Evolutionary conservation across 2,888 invertebrate species (phyloP).

Genomic region (Drosophila setosimentum): DNA sequence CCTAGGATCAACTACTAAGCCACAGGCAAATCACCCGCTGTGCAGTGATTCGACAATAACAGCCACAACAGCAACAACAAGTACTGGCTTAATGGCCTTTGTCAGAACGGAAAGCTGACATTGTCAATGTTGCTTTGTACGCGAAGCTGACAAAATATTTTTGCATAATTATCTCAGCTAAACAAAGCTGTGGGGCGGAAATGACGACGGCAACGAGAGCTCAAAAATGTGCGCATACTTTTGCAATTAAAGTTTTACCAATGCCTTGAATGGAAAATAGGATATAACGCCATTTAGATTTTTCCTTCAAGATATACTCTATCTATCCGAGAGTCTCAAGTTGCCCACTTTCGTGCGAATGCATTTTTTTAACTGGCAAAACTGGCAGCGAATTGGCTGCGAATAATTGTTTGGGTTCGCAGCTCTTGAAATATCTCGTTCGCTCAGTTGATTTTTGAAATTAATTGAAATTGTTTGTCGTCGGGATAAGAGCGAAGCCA

Average conservation of each 20-base stretch:
- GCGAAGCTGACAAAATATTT: constrained; percentile 66
- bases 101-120: constrained; percentile 20
- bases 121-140: constrained; percentile 14
- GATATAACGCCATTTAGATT: constrained; percentile 59
- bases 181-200: constrained; percentile 6
- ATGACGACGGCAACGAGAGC: background rate
- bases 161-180: constrained; percentile 63
- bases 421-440: constrained; percentile 40
- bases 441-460: constrained; percentile 69
- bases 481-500: constrained; percentile 36
- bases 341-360: constrained; percentile 32
- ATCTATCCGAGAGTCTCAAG: constrained; percentile 37
- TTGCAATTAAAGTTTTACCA: constrained; percentile 70
- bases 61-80: constrained; percentile 6
- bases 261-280: constrained; percentile 36
- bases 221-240: constrained; percentile 30
- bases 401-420: constrained; percentile 38
- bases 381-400: constrained; percentile 28
- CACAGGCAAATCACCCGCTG: constrained; percentile 37
- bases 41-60: constrained; percentile 38
- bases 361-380: constrained; percentile 47
- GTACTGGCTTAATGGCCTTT: constrained; percentile 37
- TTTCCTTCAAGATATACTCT: constrained; percentile 48
- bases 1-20: constrained; percentile 52
- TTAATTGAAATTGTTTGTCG: constrained; percentile 72